phyloP scores from a whole-genome alignment of 2,113 vertebrate species.

The Deroptyus accipitrinus region DNA sequence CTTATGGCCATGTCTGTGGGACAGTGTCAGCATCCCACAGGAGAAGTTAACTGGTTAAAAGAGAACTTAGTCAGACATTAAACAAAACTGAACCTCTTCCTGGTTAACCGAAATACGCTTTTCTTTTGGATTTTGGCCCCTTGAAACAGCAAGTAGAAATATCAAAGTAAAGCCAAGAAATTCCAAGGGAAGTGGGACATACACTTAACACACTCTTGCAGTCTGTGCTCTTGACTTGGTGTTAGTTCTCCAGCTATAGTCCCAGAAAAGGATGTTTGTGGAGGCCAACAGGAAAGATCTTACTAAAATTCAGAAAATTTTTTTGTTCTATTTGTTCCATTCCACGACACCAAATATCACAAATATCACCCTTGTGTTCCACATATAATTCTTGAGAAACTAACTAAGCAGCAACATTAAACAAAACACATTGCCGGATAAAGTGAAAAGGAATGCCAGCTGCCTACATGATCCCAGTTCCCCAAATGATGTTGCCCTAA shows the following conservation, averaged over 20 bases:
- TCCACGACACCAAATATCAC: not conserved
- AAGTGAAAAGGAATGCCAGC: conserved; percentile 14
- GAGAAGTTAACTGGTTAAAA: too few species aligned
- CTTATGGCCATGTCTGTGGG: too few species aligned
- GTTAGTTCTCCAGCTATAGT: conserved; percentile 22
- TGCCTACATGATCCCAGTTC: not conserved
- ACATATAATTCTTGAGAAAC: not conserved
- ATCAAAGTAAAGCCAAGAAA: too few species aligned
- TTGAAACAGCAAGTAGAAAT: too few species aligned
- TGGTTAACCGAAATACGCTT: too few species aligned
- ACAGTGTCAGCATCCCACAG: too few species aligned
- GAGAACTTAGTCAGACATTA: too few species aligned
- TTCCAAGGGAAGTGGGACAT: too few species aligned
- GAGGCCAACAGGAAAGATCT: not conserved
- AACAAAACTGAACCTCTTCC: too few species aligned
- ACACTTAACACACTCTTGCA: not conserved
- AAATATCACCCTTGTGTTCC: not conserved
- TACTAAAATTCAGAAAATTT: not conserved
- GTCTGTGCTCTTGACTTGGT: not conserved
- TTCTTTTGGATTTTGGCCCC: too few species aligned
- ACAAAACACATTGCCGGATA: not conserved
- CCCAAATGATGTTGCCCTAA: not conserved
- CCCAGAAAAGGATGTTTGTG: conserved; percentile 17
- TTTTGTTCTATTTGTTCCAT: not conserved
- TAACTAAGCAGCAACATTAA: not conserved